Evolutionary conservation across 2,113 vertebrate species (phyloP), one percentile per base, ranked within the genome.

Genomic region (Ceyx cyanopectus): DNA sequence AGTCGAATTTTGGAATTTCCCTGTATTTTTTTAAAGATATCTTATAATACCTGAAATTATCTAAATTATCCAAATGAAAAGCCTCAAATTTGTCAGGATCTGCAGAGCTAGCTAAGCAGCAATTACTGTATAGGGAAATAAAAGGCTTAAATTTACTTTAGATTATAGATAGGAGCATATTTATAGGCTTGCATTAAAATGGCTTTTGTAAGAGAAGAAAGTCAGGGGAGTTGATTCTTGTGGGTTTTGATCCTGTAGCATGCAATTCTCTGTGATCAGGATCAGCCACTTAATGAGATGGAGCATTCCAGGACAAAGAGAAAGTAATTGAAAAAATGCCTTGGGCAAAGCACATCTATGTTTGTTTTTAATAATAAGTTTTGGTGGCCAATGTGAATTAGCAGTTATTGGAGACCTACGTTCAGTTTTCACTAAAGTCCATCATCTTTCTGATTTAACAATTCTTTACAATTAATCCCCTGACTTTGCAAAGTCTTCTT

Each of bases 321-420:
- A 87, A 61, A 61, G 29, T 81, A 96, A 92, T 26, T 81, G 68
- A 90, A 92, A 87, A 84, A 92, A 84, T 65, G 57, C 83, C 66
- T 84, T 86, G 20, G 79, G 79, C 79, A 91, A 32, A 89, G 24
- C 7, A 69, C 32, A 56, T 85, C 63, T 61, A 1, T 69, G 20
- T 62, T 89, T 91, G 16, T 5, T 69, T 92, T 84, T 87, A 89
- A 45, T 29, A 88, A 32, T 19, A 58, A 34, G 24, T 51, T 89
- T 81, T 72, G 45, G 34, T 75, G 43, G 43, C 62, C 48, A 79
- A 5, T 19, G 19, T 43, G 43, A 85, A 54, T 30, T 41, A 67
- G 27, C 16, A 60, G 40, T 74, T 95, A 22, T 62, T 54, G 60
- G 43, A 80, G 9, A 41, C 17, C 27, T 68, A 50, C 10, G 53